A percentile compares a stretch with the other conserved stretches of the same genome.
Evolutionary conservation across 2,113 vertebrate genomes (phyloP).

Genomic region (Charina bottae): DNA sequence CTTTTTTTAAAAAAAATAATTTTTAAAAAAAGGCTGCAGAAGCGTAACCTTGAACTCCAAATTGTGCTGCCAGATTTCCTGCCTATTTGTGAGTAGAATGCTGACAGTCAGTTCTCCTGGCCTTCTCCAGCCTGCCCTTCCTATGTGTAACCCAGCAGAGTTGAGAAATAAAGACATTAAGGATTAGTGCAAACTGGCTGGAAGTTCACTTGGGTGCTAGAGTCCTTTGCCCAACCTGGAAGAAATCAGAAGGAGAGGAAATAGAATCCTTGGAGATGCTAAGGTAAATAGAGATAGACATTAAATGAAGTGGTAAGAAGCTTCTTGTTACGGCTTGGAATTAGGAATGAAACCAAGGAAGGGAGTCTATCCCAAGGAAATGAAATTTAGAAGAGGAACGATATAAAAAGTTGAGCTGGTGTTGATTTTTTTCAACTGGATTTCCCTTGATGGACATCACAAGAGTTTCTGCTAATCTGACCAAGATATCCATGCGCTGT

Average conservation of each 20-base stretch:
- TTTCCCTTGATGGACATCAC: conserved; percentile 32
- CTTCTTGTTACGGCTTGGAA: not conserved
- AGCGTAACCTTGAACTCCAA: not conserved
- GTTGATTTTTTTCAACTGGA: conserved; percentile 29
- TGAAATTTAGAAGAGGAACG: not conserved
- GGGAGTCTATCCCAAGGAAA: not conserved
- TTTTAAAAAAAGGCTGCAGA: not conserved
- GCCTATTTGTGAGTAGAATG: not conserved
- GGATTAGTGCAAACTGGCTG: not conserved
- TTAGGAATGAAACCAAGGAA: not conserved
- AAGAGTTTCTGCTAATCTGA: conserved; percentile 37
- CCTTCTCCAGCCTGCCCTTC: not conserved
- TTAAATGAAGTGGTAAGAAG: not conserved
- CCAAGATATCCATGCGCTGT: conserved; percentile 1
- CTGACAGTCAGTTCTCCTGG: not conserved
- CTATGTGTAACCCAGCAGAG: not conserved
- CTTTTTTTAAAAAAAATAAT: not conserved
- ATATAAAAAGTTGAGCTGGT: not conserved
- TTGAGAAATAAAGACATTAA: not conserved
- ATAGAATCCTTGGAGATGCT: not conserved
- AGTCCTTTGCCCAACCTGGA: not conserved
- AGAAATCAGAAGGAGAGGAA: not conserved
- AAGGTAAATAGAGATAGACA: not conserved
- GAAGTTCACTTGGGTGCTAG: not conserved
- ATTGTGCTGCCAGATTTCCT: not conserved